Percentiles rank a stretch among this genome's conserved stretches.
Conservation (phyloP, 2,797 vertebrate species). For the Pseudochirops corinnae region DNA sequence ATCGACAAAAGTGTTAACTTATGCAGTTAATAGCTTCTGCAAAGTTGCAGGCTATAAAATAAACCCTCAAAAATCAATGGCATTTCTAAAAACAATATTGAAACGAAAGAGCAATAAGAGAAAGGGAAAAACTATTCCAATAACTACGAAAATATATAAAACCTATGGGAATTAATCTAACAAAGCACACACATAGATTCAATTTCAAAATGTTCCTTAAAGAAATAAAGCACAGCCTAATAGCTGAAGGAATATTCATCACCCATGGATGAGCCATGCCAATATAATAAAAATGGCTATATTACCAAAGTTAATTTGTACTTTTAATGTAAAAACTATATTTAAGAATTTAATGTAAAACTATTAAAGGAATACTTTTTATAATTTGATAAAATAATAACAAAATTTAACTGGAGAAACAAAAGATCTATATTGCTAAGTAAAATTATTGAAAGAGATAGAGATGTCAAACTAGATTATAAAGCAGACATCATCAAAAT, state of each 20-base stretch:
- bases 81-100: background rate
- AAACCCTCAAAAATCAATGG: background rate
- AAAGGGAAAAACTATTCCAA: background rate
- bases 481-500: background rate
- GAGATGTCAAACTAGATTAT: background rate
- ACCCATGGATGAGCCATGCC: background rate
- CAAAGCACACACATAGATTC: background rate
- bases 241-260: background rate
- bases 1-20: background rate
- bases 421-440: background rate
- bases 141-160: background rate
- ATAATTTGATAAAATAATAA: background rate
- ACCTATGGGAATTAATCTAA: background rate
- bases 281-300: background rate
- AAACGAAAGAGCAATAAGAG: background rate
- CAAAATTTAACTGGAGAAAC: background rate
- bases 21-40: background rate
- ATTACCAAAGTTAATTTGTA: background rate
- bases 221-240: background rate
- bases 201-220: background rate
- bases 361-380: background rate
- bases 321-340: background rate
- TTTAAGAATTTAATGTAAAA: background rate
- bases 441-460: background rate
- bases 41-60: background rate